Percentiles rank a stretch among this genome's conserved stretches.
These are phyloP conservation scores for Apogon talboti DNA, from an alignment of 2,797 vertebrate genomes.

Conservation along the genomic window DNA sequence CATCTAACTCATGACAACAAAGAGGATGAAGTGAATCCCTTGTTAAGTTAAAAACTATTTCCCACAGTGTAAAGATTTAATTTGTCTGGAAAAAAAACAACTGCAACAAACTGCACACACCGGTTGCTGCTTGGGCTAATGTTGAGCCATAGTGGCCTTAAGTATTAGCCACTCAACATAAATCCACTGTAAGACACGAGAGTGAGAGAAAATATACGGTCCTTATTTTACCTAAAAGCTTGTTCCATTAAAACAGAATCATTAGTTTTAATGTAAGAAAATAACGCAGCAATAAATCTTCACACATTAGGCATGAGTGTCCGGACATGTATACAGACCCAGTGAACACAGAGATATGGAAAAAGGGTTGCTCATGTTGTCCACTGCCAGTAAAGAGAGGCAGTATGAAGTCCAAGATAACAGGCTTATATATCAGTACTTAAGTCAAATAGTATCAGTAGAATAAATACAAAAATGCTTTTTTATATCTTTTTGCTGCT, in stretches of 20 bases:
- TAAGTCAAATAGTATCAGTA: not conserved
- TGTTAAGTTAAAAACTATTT: too few species aligned
- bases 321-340: too few species aligned
- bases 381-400: too few species aligned
- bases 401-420: too few species aligned
- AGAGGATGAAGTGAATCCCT: too few species aligned
- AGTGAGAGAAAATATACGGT: not conserved
- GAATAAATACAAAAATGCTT: too few species aligned
- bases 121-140: not conserved
- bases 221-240: not conserved
- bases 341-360: too few species aligned
- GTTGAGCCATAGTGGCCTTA: not conserved
- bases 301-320: too few species aligned
- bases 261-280: not conserved
- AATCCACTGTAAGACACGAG: not conserved
- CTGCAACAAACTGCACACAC: not conserved
- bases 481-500: constrained; percentile 6
- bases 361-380: too few species aligned
- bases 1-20: too few species aligned
- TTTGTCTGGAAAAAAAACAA: too few species aligned
- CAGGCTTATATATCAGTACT: not conserved
- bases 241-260: not conserved
- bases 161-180: not conserved
- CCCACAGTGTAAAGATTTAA: not conserved
- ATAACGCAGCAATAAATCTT: too few species aligned